Evolutionary conservation across 23 tunicate species (phyloP), one percentile per base, ranked within the genome.

Genomic region (Ascidia mentula): DNA sequence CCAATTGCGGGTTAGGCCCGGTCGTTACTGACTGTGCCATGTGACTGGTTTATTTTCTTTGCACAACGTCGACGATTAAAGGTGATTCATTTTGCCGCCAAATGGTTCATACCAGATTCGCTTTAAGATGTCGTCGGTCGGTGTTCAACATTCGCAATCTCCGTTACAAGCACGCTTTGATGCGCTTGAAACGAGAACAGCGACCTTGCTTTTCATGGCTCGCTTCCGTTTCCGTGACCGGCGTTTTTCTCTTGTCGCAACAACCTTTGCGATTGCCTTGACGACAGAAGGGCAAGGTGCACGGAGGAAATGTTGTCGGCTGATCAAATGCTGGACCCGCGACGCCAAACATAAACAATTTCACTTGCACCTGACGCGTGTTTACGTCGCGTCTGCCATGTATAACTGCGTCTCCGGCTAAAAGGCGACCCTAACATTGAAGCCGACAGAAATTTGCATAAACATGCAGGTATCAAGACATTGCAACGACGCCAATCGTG

Each of bases 151-250:
- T n/a, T n/a, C n/a, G n/a, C n/a, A n/a, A n/a, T n/a, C n/a, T n/a
- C n/a, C n/a, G n/a, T n/a, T n/a, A n/a, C n/a, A n/a, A n/a, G n/a
- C n/a, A n/a, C n/a, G n/a, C n/a, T n/a, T n/a, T n/a, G n/a, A n/a
- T n/a, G n/a, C n/a, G n/a, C n/a, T n/a, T n/a, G n/a, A n/a, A n/a
- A n/a, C n/a, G n/a, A n/a, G n/a, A n/a, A n/a, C n/a, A n/a, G n/a
- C n/a, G n/a, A n/a, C 65, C 65, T 26, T 15, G 53, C 53, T 42
- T 42, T 15, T 9, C 12, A 42, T 42, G 65, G 28, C 24, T 9
- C 65, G 24, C 65, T 53, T 53, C 65, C 65, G 65, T n/a, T n/a
- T n/a, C n/a, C n/a, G n/a, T n/a, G n/a, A n/a, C 65, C 65, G 7
- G 13, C 65, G 65, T 9, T 53, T 53, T 9, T 20, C 65, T 5